These are phyloP conservation scores for Ochropacha duplaris DNA, from an alignment of 2,888 invertebrate species.

Conservation along the genomic window DNA sequence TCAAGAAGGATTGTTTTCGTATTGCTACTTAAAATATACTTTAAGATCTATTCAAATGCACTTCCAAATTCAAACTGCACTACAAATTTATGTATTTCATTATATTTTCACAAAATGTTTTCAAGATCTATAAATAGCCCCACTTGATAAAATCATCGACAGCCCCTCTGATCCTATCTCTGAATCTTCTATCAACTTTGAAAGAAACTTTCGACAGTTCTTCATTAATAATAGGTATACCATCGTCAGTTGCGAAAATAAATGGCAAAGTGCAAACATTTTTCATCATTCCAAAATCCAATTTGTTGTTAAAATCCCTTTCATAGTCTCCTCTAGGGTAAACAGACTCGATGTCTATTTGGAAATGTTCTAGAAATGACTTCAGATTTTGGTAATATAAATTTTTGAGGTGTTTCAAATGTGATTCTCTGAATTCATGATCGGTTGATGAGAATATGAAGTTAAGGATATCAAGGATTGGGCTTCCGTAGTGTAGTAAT, in stretches of 20 bases:
- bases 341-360: conserved; percentile 35
- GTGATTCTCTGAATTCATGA: conserved; percentile 39
- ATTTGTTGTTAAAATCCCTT: conserved; percentile 33
- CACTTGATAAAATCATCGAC: conserved; percentile 44
- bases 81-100: too few species aligned
- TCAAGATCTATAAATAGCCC: conserved; percentile 30
- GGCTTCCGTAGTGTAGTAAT: conserved; percentile 42
- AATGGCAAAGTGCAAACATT: conserved; percentile 38
- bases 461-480: conserved; percentile 46
- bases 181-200: conserved; percentile 32
- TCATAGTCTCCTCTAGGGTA: conserved; percentile 48
- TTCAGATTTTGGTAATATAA: conserved; percentile 43
- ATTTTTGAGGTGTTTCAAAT: conserved; percentile 42
- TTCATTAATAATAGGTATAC: conserved; percentile 20
- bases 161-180: conserved; percentile 34
- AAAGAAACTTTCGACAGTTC: conserved; percentile 22
- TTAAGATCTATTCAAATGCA: too few species aligned
- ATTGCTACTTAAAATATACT: too few species aligned
- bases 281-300: conserved; percentile 47
- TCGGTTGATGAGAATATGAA: conserved; percentile 48
- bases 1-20: too few species aligned
- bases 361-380: conserved; percentile 42
- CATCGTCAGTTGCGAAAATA: conserved; percentile 40
- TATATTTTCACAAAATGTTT: too few species aligned
- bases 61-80: too few species aligned